Base-by-base conservation (phyloP, 2,888 invertebrate genomes). In the Pediacus dermestoides region DNA sequence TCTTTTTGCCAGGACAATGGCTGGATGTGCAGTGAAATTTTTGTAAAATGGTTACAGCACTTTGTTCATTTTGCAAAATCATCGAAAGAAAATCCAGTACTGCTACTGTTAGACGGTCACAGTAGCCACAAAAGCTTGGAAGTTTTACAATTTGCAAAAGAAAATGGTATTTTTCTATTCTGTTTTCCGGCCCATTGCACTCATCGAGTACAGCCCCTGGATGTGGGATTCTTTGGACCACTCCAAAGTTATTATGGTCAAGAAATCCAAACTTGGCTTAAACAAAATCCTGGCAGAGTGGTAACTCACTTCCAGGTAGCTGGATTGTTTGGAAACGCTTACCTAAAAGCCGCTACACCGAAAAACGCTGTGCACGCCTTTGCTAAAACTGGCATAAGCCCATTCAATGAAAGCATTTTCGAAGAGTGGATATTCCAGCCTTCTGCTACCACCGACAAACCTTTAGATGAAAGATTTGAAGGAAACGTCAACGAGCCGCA, bases 41-140 rank as follows among this genome's bases (percentile, higher is more conserved):
- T n/a, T n/a, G n/a, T n/a, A n/a, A n/a, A n/a, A n/a, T n/a, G n/a
- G n/a, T n/a, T n/a, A n/a, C 26, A 42, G 10, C 58, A 63, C 42
- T 58, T 61, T 39, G 45, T 60, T 13, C 34, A 43, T 13, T 51
- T 57, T 36, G 53, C 50, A n/a, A 58, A 55, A 41, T 38, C 59
- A 15, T 46, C 49, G 14, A 37, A 37, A 34, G 51, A 55, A 14
- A 48, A 54, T 11, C 52, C 56, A 41, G 52, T 44, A 1, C 15
- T 64, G 10, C 42, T 66, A 2, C 46, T 62, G 13, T 37, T 57
- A 2, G 63, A 60, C 41, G 58, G 59, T 3, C 62, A 63, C 37
- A 46, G 43, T 26, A 52, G 46, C 41, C 57, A 57, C 37, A 47
- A 56, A 42, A 16, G 33, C 13, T 26, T 44, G 15, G 32, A 38